Evolutionary conservation across 2,113 vertebrate species (phyloP).

Genomic region (Boleophthalmus pectinirostris): DNA sequence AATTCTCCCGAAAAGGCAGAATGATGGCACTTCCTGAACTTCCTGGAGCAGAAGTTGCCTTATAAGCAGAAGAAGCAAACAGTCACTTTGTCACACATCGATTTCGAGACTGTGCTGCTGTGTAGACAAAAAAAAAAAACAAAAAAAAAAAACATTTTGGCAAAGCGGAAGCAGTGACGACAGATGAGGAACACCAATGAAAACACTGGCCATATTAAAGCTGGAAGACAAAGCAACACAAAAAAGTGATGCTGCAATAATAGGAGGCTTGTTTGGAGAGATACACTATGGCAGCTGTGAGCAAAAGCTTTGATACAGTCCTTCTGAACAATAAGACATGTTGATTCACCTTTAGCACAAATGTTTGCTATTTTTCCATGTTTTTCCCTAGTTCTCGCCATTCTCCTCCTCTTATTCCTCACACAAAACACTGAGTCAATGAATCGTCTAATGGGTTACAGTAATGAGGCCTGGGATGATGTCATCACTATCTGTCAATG

Average conservation of each 20-base stretch:
- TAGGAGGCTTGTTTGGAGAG: conserved; percentile 9
- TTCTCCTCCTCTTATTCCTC: not conserved
- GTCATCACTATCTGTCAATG: not conserved
- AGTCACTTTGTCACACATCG: conserved; percentile 27
- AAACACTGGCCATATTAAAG: conserved; percentile 8
- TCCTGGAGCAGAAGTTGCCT: conserved; percentile 17
- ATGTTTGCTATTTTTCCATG: conserved; percentile 16
- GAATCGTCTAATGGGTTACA: not conserved
- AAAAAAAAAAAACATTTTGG: conserved; percentile 44
- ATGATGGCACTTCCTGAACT: not conserved
- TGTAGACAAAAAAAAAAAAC: conserved; percentile 19
- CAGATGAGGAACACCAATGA: conserved; percentile 39
- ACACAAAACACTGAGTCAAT: not conserved
- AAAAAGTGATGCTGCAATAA: conserved; percentile 26
- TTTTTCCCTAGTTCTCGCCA: not conserved
- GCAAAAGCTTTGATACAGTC: conserved; percentile 18
- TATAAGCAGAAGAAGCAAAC: conserved; percentile 34
- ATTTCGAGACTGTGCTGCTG: conserved; percentile 31
- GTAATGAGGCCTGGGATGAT: not conserved
- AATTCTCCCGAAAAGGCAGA: not conserved
- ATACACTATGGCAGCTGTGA: conserved; percentile 16
- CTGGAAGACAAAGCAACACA: conserved; percentile 43
- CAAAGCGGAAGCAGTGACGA: conserved; percentile 65
- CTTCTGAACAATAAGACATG: conserved; percentile 22
- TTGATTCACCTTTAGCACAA: conserved; percentile 40